A percentile compares a stretch with the other conserved stretches of the same genome.
Evolutionary conservation across 2,797 vertebrate genomes (phyloP).

Genomic region (Tenualosa ilisha): DNA sequence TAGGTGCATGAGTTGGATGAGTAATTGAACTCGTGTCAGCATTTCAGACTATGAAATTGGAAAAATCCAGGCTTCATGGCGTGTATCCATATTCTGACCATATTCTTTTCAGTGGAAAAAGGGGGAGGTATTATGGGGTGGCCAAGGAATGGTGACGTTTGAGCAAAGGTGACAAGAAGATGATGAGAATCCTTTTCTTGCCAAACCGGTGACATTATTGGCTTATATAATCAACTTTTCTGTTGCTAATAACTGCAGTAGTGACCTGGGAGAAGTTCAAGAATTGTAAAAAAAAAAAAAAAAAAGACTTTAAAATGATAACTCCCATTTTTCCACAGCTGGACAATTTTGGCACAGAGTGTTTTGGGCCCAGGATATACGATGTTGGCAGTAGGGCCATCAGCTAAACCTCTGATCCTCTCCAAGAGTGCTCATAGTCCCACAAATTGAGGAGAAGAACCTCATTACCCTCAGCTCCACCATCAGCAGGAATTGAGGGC

Average conservation of each 20-base stretch:
- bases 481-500: neutral
- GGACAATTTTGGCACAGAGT: neutral
- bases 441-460: neutral
- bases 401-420: neutral
- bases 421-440: neutral
- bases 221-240: neutral
- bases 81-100: neutral
- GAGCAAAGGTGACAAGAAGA: neutral
- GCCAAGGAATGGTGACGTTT: conserved; percentile 3
- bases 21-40: conserved; percentile 9
- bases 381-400: neutral
- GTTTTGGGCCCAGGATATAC: neutral
- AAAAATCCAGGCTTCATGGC: neutral
- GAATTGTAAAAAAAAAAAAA: neutral
- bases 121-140: neutral
- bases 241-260: neutral
- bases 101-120: neutral
- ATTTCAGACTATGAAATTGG: conserved; percentile 10
- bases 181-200: too few relatives aligned
- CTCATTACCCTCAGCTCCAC: neutral
- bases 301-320: neutral
- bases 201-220: neutral
- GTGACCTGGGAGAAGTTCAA: neutral
- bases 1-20: neutral
- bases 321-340: neutral